Base-by-base conservation (phyloP, 1,140 invertebrate species). In the Brachionus plicatilis region DNA sequence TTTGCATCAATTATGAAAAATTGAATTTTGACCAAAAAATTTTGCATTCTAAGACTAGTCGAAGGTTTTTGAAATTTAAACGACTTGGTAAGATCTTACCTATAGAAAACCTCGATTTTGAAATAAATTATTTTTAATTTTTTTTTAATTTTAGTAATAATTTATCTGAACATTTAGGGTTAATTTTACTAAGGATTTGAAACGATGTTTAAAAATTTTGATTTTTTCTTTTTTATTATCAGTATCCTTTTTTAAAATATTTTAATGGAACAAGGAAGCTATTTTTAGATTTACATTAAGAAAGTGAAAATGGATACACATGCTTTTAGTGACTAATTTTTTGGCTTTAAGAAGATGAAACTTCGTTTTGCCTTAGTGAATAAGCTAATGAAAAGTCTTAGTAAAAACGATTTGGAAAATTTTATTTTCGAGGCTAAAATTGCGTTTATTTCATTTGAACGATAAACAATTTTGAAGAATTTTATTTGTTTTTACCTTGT, bases 381-480 rank as follows among this genome's bases (percentile, higher is more conserved):
- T 60, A 20, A 60, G 53, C 53, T 60, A 24, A 60, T 60, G 8
- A 60, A 9, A 68, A 41, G 33, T 68, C 33, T 37, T 68, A 29
- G 12, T 68, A 68, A 33, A 7, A 65, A 20, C 9, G 27, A 33
- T 68, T 68, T 68, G 17, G 27, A 33, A 68, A 68, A 33, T 33
- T 68, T 33, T 33, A 68, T 33, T 33, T 33, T 33, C 27, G 66
- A 68, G 66, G 66, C 66, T 27, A 68, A 68, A 68, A 68, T 68
- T 68, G 66, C 66, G 66, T 68, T 68, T 68, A 33, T 33, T 68
- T 68, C n/a, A 33, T 41, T 68, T 68, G 27, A 72, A 72, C 29
- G 29, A 72, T 41, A 43, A 72, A 72, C 33, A 41, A 72, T 43
- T 72, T 72, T 43, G 68, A 72, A 72, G 33, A 43, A 72, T 72